Evolutionary conservation across 2,113 vertebrate species (phyloP).

Genomic region (Tragelaphus scriptus): DNA sequence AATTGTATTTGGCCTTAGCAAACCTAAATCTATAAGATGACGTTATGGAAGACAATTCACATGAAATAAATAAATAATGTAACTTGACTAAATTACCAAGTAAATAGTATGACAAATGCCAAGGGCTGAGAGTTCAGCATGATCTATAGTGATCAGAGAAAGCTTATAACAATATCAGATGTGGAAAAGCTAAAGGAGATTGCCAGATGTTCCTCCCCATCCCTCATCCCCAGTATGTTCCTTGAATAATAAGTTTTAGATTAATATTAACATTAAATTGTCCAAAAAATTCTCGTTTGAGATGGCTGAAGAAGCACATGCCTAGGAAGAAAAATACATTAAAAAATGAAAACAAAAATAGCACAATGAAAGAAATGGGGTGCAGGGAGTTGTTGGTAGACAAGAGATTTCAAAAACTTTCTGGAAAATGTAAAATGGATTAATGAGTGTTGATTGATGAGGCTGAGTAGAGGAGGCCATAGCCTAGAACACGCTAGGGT

Average conservation of each 20-base stretch:
- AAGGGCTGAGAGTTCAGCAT: not conserved
- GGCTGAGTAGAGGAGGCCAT: not conserved
- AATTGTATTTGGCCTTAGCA: not conserved
- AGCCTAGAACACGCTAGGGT: not conserved
- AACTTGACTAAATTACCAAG: not conserved
- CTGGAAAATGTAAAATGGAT: not conserved
- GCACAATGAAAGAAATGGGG: not conserved
- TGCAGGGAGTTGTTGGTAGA: not conserved
- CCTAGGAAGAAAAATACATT: not conserved
- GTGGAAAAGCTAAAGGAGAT: not conserved
- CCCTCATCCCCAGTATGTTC: not conserved
- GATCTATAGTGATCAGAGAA: not conserved
- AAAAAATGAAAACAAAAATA: not conserved
- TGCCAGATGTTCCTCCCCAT: not conserved
- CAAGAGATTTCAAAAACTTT: not conserved
- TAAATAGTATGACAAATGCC: not conserved
- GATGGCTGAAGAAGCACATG: not conserved
- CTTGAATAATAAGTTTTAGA: not conserved
- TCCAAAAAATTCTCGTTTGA: not conserved
- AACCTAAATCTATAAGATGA: not conserved
- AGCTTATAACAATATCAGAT: not conserved
- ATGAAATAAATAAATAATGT: not conserved
- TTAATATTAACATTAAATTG: constrained; percentile 25
- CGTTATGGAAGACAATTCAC: not conserved
- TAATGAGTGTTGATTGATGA: not conserved